Percentiles rank a stretch among this genome's conserved stretches.
phyloP scores from a whole-genome alignment of 2,888 invertebrate species.

The Tenodera sinensis region DNA sequence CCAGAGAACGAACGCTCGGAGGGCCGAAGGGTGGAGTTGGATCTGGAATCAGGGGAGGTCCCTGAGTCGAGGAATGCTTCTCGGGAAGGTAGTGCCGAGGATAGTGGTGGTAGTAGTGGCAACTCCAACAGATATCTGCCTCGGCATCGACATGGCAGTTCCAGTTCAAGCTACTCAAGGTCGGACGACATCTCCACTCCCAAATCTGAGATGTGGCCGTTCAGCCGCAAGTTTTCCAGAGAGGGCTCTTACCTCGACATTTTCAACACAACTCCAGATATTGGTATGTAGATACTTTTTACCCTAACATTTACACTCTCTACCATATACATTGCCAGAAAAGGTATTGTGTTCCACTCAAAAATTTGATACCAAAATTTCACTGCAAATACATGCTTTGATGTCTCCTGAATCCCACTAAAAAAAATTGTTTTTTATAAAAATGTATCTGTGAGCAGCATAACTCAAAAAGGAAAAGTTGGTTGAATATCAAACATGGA shows the following conservation, averaged over 20 bases:
- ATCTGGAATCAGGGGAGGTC: constrained; percentile 16
- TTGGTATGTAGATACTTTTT: constrained; percentile 37
- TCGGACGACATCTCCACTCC: constrained; percentile 12
- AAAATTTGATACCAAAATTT: too few relatives aligned
- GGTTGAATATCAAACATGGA: too few relatives aligned
- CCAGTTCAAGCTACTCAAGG: not conserved
- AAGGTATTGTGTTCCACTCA: too few relatives aligned
- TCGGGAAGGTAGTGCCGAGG: constrained; percentile 10
- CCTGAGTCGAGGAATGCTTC: not conserved
- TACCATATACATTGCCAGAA: too few relatives aligned
- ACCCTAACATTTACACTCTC: too few relatives aligned
- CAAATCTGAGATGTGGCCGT: constrained; percentile 6
- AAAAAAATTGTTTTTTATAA: too few relatives aligned
- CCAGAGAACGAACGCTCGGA: constrained; percentile 43
- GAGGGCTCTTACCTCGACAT: constrained; percentile 36
- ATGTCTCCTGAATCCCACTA: too few relatives aligned
- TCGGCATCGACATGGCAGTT: not conserved
- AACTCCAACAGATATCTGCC: not conserved
- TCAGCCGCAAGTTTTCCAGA: constrained; percentile 12
- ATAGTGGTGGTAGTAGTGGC: not conserved
- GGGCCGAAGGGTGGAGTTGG: constrained; percentile 28
- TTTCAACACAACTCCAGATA: constrained; percentile 43
- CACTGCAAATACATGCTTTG: too few relatives aligned
- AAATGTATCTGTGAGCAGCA: too few relatives aligned
- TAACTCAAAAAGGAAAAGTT: too few relatives aligned